These are phyloP conservation scores for Tupaia chinensis DNA, from an alignment of 2,113 vertebrate species.

Conservation along the genomic window DNA sequence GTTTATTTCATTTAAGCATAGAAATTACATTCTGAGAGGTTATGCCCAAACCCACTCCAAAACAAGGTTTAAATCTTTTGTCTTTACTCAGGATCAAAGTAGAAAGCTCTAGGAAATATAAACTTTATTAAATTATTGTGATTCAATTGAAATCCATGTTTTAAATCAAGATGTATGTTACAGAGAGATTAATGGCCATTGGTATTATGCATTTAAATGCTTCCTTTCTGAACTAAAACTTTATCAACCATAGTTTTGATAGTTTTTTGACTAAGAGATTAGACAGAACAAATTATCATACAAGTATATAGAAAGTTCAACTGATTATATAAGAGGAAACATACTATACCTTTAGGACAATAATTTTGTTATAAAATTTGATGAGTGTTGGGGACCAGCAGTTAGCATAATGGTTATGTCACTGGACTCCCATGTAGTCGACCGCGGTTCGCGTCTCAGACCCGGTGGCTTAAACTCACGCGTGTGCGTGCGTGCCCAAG, in stretches of 20 bases:
- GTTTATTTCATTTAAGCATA: conserved; percentile 9
- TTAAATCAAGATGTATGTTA: conserved; percentile 3
- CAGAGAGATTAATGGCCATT: conserved; percentile 62
- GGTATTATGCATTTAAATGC: conserved; percentile 64
- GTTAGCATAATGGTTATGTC: no score
- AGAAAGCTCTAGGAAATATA: conserved; percentile 10
- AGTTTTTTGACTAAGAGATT: not conserved
- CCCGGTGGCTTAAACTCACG: no score
- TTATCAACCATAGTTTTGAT: conserved; percentile 59
- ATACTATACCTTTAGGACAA: conserved; percentile 12
- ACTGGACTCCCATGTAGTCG: no score
- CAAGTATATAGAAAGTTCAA: conserved; percentile 31
- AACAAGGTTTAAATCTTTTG: not conserved
- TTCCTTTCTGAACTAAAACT: conserved; percentile 72
- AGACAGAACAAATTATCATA: conserved; percentile 56
- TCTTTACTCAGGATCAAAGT: not conserved
- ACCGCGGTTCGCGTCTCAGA: no score
- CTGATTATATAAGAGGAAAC: conserved; percentile 61
- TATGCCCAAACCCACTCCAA: not conserved
- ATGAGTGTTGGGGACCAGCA: not conserved
- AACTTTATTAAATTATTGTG: conserved; percentile 4
- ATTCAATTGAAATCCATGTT: conserved; percentile 45
- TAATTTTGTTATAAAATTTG: conserved; percentile 60
- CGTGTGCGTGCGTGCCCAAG: no score
- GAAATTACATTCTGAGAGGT: conserved; percentile 29